Evolutionary conservation across 2,113 vertebrate genomes (phyloP), one percentile per base, ranked within the genome.

Genomic region (Cygnus atratus): DNA sequence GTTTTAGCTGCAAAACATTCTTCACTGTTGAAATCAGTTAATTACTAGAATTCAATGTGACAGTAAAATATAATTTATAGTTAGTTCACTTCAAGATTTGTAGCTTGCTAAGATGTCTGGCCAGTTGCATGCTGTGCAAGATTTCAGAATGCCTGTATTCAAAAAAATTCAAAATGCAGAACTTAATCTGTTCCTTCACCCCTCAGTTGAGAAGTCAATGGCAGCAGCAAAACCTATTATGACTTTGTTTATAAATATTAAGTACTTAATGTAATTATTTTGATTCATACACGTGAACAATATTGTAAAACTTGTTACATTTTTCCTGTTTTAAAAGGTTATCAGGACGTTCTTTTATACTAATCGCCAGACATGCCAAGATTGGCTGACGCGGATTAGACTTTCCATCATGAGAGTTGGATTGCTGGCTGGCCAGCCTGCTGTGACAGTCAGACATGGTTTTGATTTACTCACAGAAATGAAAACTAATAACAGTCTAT

Each of bases 281-380:
- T 35, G 46, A 19, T 84, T 75, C 24, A 14, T 52, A 15, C 4
- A 37, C 41, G 71, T 48, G 46, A 62, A n/a, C 1, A 2, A 33
- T 84, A 7, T 44, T 70, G 43, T 92, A n/a, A 80, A 50, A 31
- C 24, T 33, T 46, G 4, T 3, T 44, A 62, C 24, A 9, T 5
- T 10, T 65, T 58, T 75, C 80, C 70, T 85, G n/a, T 95, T 83
- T 35, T 90, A 74, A 43, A 95, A 99, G 99, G 99, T 99, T 65
- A 99, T 99, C 93, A 98, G 99, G 90, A 99, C 99, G 0, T 99
- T 99, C 96, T 99, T 99, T 92, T 99, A 99, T 65, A 99, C 99
- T 10, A 99, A 99, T 93, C 99, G 99, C 26, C 99, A 99, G 97
- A 99, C 99, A 0, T 99, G 99, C 93, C 99, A 99, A 73, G 99